Evolutionary conservation across 2,888 invertebrate genomes (phyloP), one percentile per base, ranked within the genome.

Genomic region (Rhaphigaster nebulosa): DNA sequence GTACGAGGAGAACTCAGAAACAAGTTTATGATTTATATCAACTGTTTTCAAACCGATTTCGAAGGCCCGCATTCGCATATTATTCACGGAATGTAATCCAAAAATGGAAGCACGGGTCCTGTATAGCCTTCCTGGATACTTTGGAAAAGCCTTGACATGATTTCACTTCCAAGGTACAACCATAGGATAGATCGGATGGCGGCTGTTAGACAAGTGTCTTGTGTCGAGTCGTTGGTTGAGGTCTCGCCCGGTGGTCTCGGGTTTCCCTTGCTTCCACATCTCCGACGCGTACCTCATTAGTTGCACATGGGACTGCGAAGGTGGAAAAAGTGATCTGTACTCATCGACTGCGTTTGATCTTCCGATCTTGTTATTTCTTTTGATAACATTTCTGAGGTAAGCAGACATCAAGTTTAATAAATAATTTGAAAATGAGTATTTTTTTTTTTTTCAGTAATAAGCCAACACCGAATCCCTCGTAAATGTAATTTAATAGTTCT

Each of bases 101-200:
- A 76, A 76, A 76, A 76, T 76, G 70, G 70, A 38, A 38, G 8
- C 18, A 38, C 34, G 0, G 70, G 15, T 38, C 70, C 23, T 38
- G 18, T 23, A n/a, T n/a, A 38, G 38, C 70, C 70, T 76, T 76
- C 70, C 70, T 76, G 70, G 70, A 76, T 76, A 76, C 70, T 76
- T 38, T 4, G 70, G 29, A 76, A 20, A 2, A 76, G 3, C 70
- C 70, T 76, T 76, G 70, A 76, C 70, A 34, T 26, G 20, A 29
- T 38, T 76, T 38, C 38, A 20, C 6, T 8, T 76, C 38, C 70
- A 76, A 34, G 70, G 70, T 6, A 34, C 38, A 18, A 65, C 65
- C 65, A 65, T 15, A 29, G 65, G 70, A 76, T 76, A 76, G 70
- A 76, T 76, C 70, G 70, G 70, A 23, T 76, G 70, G 70, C 70